Conservation (phyloP, 2,888 invertebrate species). For the Agrotis ipsilon region DNA sequence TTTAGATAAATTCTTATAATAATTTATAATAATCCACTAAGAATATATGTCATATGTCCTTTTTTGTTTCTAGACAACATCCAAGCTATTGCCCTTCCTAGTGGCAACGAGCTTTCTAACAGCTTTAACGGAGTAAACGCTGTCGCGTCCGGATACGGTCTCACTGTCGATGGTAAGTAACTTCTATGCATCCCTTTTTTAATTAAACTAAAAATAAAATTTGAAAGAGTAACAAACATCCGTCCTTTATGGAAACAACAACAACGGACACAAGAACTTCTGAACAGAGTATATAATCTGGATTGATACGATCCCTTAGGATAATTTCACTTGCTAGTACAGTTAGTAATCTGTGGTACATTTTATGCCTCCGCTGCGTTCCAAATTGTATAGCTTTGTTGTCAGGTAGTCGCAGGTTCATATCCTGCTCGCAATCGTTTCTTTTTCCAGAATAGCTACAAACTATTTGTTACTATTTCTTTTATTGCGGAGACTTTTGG, state of each 20-base stretch:
- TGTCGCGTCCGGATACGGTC: conserved; percentile 77
- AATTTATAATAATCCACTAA: background rate
- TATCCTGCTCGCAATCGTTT: too few species aligned
- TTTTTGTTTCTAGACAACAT: conserved; percentile 70
- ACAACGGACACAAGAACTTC: too few species aligned
- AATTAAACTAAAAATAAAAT: too few species aligned
- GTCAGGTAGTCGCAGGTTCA: too few species aligned
- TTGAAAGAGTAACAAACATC: too few species aligned
- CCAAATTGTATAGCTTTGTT: too few species aligned
- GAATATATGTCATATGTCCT: background rate
- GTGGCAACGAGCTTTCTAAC: conserved; percentile 59
- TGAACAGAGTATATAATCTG: too few species aligned
- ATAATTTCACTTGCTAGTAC: too few species aligned
- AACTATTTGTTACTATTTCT: background rate
- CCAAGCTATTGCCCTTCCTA: conserved; percentile 75
- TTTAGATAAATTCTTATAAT: background rate
- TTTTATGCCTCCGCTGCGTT: too few species aligned
- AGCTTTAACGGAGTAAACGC: conserved; percentile 66
- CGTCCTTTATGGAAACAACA: too few species aligned
- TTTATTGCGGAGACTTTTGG: background rate
- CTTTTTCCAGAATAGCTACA: background rate
- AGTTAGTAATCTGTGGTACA: too few species aligned
- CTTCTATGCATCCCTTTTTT: background rate
- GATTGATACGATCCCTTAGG: too few species aligned
- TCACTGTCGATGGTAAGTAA: conserved; percentile 72